Evolutionary conservation across 2,113 vertebrate species (phyloP).

Genomic region (Microtus pennsylvanicus): DNA sequence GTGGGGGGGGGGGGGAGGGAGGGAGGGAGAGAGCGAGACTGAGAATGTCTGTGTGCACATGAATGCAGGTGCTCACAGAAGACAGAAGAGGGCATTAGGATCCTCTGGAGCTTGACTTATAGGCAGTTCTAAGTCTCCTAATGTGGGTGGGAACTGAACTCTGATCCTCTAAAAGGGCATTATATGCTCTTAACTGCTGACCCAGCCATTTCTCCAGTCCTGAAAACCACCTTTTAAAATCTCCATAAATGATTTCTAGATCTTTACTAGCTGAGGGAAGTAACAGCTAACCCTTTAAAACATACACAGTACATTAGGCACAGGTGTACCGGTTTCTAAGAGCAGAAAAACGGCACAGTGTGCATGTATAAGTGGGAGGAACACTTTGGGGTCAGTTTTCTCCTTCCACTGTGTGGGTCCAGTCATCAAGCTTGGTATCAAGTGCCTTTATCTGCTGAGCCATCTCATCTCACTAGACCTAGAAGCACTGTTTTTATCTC

Average conservation of each 20-base stretch:
- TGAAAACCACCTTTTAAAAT: background rate
- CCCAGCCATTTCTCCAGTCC: background rate
- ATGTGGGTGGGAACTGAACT: background rate
- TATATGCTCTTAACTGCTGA: background rate
- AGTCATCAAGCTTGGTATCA: background rate
- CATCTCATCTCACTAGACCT: background rate
- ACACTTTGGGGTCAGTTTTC: background rate
- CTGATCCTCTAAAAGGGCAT: background rate
- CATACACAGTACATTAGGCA: background rate
- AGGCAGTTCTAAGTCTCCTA: background rate
- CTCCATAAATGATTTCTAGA: constrained; percentile 7
- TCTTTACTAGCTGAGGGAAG: constrained; percentile 10
- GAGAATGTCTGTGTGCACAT: background rate
- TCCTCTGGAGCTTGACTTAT: background rate
- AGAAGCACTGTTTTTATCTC: background rate
- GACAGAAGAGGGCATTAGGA: background rate
- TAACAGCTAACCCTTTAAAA: constrained; percentile 7
- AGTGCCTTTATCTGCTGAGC: background rate
- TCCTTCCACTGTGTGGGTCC: background rate
- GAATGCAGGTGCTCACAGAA: background rate
- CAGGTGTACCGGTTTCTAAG: background rate
- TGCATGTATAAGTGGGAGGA: background rate
- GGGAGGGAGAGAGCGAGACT: too few species aligned
- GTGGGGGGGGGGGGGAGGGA: background rate
- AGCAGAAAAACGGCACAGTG: background rate